These are phyloP conservation scores for Alligator sinensis DNA, from an alignment of 2,113 vertebrate genomes.

Conservation along the genomic window DNA sequence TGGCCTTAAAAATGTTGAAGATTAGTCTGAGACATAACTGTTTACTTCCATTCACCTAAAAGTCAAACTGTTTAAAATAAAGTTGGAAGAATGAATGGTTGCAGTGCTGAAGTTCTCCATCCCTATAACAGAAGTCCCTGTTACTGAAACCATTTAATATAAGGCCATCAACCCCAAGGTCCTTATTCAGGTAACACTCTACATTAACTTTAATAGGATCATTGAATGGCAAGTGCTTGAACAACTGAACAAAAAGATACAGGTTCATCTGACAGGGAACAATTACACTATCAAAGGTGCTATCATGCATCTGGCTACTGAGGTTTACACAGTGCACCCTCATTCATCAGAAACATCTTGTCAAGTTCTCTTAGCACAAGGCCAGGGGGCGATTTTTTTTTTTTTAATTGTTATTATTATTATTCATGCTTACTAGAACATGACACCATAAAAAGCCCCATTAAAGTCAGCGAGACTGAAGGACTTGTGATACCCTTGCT, in stretches of 20 bases:
- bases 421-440: background rate
- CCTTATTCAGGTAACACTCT: background rate
- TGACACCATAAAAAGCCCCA: background rate
- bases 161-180: background rate
- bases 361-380: background rate
- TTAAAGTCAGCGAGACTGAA: background rate
- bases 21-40: background rate
- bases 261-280: background rate
- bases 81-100: background rate
- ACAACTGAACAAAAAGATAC: background rate
- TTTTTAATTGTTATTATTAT: accelerated
- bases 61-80: background rate
- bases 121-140: background rate
- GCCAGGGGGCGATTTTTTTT: background rate
- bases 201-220: background rate
- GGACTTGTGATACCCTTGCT: background rate
- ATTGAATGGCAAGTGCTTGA: background rate
- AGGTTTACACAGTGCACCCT: background rate
- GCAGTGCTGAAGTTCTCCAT: background rate
- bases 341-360: background rate
- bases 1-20: background rate
- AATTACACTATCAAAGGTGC: background rate
- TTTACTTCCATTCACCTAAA: background rate
- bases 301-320: background rate
- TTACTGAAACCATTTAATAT: background rate